Evolutionary conservation across 2,888 invertebrate species (phyloP).

Genomic region (Tipula helvola): DNA sequence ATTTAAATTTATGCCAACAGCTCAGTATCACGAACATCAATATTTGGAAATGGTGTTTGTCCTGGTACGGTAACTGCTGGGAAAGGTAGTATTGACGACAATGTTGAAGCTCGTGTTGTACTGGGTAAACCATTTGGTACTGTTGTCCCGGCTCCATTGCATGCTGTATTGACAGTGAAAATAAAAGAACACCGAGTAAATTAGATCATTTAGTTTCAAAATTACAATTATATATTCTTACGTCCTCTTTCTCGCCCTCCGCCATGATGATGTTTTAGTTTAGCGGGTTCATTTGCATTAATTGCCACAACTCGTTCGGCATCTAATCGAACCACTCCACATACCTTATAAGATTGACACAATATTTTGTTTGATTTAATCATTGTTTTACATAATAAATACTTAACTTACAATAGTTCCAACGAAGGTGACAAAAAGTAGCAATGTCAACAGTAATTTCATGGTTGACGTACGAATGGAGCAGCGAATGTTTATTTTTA

Average conservation of each 20-base stretch:
- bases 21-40: neutral
- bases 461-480: neutral
- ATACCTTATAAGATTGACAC: neutral
- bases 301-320: neutral
- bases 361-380: neutral
- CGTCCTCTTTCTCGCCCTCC: neutral
- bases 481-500: neutral
- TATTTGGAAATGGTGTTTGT: neutral
- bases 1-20: neutral
- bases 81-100: neutral
- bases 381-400: neutral
- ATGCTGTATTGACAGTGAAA: neutral
- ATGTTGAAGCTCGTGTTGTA: neutral
- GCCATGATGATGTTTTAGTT: neutral
- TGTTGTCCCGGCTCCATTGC: neutral
- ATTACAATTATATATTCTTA: neutral
- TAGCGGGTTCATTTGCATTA: neutral
- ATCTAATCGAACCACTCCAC: neutral
- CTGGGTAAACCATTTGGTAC: neutral
- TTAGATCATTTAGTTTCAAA: neutral
- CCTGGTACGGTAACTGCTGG: neutral
- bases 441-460: neutral
- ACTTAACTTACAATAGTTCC: neutral
- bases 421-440: neutral
- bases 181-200: neutral